phyloP scores from a whole-genome alignment of 2,113 vertebrate genomes.

The Anarrhichthys ocellatus region DNA sequence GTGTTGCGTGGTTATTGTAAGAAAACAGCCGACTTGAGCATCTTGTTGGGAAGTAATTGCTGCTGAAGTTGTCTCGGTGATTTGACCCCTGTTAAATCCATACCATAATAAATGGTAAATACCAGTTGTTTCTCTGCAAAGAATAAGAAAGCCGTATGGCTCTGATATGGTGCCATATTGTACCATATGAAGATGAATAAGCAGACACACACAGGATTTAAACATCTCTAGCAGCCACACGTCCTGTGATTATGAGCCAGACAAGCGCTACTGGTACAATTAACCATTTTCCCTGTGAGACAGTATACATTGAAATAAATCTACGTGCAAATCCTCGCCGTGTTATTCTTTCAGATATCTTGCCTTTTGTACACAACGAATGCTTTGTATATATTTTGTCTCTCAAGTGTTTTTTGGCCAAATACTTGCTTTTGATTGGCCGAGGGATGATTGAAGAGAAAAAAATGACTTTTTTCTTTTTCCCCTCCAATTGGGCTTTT shows the following conservation, averaged over 20 bases:
- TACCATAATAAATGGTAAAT: slow-evolving; percentile 42
- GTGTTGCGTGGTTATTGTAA: slow-evolving; percentile 53
- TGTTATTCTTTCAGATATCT: slow-evolving; percentile 53
- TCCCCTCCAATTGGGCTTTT: slow-evolving; percentile 38
- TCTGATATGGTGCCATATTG: slow-evolving; percentile 39
- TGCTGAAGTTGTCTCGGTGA: slow-evolving; percentile 22
- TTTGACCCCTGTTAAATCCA: slow-evolving; percentile 47
- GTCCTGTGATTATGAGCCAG: slow-evolving; percentile 56
- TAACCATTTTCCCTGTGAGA: slow-evolving; percentile 29
- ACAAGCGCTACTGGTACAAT: slow-evolving; percentile 32
- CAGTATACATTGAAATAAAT: slow-evolving; percentile 32
- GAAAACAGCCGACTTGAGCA: slow-evolving; percentile 46
- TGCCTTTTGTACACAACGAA: slow-evolving; percentile 57
- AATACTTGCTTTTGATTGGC: slow-evolving; percentile 52
- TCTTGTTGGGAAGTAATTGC: slow-evolving; percentile 58
- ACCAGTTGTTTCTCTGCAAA: slow-evolving; percentile 26
- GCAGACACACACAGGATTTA: slow-evolving; percentile 30
- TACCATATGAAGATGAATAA: slow-evolving; percentile 12
- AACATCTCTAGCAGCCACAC: slow-evolving; percentile 26
- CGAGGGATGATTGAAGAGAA: slow-evolving; percentile 43
- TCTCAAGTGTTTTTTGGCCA: slow-evolving; percentile 55
- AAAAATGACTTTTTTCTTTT: slow-evolving; percentile 39
- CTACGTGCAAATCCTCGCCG: slow-evolving; percentile 7
- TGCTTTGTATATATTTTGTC: slow-evolving; percentile 52
- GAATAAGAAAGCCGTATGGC: slow-evolving; percentile 21